A percentile compares a stretch with the other conserved stretches of the same genome.
phyloP scores from a whole-genome alignment of 2,888 invertebrate species.

The Cerceris rybyensis region DNA sequence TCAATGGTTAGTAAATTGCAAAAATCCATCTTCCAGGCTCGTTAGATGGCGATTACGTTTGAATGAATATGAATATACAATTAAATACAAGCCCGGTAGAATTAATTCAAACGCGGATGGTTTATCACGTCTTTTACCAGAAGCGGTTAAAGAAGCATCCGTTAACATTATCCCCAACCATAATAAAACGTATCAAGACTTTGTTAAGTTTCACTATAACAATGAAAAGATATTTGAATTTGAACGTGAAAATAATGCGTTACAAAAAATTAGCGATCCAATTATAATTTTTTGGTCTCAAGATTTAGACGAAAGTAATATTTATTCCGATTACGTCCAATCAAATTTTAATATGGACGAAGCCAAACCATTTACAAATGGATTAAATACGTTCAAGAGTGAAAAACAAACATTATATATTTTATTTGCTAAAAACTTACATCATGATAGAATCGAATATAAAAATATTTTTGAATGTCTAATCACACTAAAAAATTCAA shows the following conservation, averaged over 20 bases:
- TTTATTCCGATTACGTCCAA: conserved; percentile 10
- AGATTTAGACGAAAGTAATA: conserved; percentile 24
- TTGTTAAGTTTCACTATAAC: conserved; percentile 18
- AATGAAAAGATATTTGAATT: conserved; percentile 12
- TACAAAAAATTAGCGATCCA: conserved; percentile 9
- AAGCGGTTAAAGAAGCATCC: background rate
- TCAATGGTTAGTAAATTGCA: conserved; percentile 20
- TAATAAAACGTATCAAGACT: conserved; percentile 9
- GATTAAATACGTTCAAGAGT: background rate
- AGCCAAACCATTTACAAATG: background rate
- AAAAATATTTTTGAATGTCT: conserved; percentile 14
- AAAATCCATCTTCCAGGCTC: conserved; percentile 15
- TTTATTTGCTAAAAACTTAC: background rate
- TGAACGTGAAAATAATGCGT: conserved; percentile 1
- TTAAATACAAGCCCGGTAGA: conserved; percentile 18
- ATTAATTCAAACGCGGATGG: conserved; percentile 22
- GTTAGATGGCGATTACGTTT: conserved; percentile 21
- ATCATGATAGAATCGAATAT: conserved; percentile 17
- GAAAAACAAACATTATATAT: conserved; percentile 1
- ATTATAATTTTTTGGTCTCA: conserved; percentile 23
- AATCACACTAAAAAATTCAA: background rate
- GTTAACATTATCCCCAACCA: background rate
- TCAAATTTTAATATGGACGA: conserved; percentile 3
- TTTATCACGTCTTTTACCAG: conserved; percentile 6
- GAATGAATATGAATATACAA: conserved; percentile 13